A percentile compares a stretch with the other conserved stretches of the same genome.
Conservation (phyloP, 2,888 invertebrate genomes). For the Diploptera punctata region DNA sequence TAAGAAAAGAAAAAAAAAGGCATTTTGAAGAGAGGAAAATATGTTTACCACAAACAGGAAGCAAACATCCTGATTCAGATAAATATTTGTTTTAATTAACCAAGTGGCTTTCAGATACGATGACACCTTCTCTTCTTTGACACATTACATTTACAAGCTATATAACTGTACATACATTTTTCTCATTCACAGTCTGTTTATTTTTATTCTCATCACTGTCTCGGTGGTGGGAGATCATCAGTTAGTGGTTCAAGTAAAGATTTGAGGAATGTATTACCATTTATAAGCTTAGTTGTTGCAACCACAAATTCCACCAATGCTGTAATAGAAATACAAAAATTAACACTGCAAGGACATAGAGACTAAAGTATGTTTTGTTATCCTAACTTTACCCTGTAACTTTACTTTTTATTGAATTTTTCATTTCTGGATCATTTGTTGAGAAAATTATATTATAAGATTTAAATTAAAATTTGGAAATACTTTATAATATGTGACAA, state of each 20-base stretch:
- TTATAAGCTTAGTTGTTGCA: slow-evolving; percentile 91
- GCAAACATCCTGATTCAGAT: not conserved
- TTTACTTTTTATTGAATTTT: no score
- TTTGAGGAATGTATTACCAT: slow-evolving; percentile 85
- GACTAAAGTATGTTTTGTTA: no score
- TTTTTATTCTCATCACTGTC: not conserved
- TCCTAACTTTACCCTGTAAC: no score
- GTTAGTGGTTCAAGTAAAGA: slow-evolving; percentile 67
- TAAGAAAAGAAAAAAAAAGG: no score
- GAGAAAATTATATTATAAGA: no score
- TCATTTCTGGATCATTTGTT: no score
- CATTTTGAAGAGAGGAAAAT: no score
- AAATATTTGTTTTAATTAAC: not conserved
- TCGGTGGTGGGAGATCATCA: slow-evolving; percentile 14
- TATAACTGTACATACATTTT: no score
- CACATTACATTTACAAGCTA: not conserved
- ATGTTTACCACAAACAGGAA: not conserved
- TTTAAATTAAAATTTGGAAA: no score
- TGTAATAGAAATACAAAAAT: slow-evolving; percentile 48
- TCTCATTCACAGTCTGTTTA: no score
- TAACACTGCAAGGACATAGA: no score
- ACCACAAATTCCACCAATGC: slow-evolving; percentile 88
- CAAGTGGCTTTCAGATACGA: not conserved
- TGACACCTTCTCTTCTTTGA: not conserved
- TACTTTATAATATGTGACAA: no score